Evolutionary conservation across 2,113 vertebrate species (phyloP), one percentile per base, ranked within the genome.

Genomic region (Phalacrocorax brasilianus): DNA sequence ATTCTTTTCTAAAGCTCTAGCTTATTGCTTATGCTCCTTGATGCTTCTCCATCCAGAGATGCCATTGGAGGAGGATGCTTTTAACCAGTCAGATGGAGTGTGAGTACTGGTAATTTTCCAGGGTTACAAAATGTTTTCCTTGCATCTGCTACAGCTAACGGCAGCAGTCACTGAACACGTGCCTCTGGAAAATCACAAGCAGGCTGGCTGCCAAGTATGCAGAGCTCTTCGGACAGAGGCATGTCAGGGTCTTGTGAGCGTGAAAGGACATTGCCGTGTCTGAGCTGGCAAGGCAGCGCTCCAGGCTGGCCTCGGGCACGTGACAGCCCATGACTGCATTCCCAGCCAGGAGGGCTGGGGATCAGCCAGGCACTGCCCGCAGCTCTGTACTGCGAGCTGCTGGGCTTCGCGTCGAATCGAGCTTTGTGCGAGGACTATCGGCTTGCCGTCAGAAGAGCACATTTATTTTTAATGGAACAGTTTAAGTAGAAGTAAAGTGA

Each of bases 161-260:
- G 91, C 93, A 59, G 90, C 78, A 66, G 75, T 15, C 61, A 30
- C 71, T 49, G 82, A 92, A 86, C 92, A 79, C 63, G 89, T 96
- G 93, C 82, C 87, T 2, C 92, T 96, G 96, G 97, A 96, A 97
- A 97, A 96, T 93, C 95, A 80, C 95, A 93, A 44, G 76, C 14
- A 0, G 95, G 95, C 94, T 2, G 27, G 6, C 32, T 61, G 95
- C 97, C 97, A 96, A 26, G 58, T 28, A 5, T n/a, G 56, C 73
- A 11, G 92, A 78, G 73, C 45, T 44, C 81, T 89, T 71, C 5
- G 77, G 84, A 70, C 40, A 17, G 79, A 67, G 84, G 88, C 66
- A 18, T 12, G 62, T 12, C 77, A 16, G 71, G 75, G 40, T 68
- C 55, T 3, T 74, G 82, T 3, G 84, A 58, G 76, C 4, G 85